Evolutionary conservation across 30 jellyfish, hydroid and myxozoan species (phyloP), one percentile per base, ranked within the genome.

Genomic region (Hydractinia symbiolongicarpus): DNA sequence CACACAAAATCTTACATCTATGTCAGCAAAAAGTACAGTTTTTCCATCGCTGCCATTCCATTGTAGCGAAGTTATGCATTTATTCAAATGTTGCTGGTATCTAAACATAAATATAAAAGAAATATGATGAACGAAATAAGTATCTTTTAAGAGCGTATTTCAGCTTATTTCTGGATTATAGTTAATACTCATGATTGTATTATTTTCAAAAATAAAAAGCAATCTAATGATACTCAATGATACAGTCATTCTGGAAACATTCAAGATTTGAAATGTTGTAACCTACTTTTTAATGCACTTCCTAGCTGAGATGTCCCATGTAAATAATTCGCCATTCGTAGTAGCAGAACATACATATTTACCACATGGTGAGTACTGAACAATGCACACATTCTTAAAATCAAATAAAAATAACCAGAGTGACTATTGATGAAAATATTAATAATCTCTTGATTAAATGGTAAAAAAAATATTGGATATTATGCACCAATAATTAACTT

Each of bases 331-430:
- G 19, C 97, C 95, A 82, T 81, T 78, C n/a, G 60, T 64, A 50
- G 96, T 68, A 55, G 94, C 79, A 69, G 96, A 81, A 52, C 89
- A 90, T 3, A 86, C 40, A 61, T 14, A 86, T 10, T 61, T 50
- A 1, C 96, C 97, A 67, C 94, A 81, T 5, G 94, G 86, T 11
- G 97, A 90, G 68, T 84, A 83, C 9, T 70, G 49, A 17, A 83
- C 87, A 17, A 79, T 76, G 17, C 91, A 82, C 54, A 82, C 84
- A 10, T 72, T 50, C 93, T 87, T 61, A 30, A 76, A 54, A 57
- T 5, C 17, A 14, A 61, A 61, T 17, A 17, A 15, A n/a, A 71
- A 54, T 5, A 54, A 16, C 15, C 69, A 11, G 15, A 11, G 15
- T 58, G 3, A 58, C 17, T 11, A 58, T 11, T 58, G 44, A 30